A percentile compares a stretch with the other conserved stretches of the same genome.
phyloP scores from a whole-genome alignment of 2,888 invertebrate species.

The Cryptophagus acutangulus region DNA sequence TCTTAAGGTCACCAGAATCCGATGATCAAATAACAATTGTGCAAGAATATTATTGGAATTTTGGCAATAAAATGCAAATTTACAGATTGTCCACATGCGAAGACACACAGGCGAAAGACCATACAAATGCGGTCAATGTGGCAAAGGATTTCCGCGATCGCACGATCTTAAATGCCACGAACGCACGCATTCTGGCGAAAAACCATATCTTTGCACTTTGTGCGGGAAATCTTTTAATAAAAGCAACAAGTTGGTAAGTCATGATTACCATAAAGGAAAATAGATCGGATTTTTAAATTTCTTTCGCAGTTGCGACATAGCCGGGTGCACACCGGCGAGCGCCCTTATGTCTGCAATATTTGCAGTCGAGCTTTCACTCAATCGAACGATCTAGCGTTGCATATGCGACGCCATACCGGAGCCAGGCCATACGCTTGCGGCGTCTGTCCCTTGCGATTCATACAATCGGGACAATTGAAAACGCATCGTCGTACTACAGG shows the following conservation, averaged over 20 bases:
- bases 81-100: constrained; percentile 49
- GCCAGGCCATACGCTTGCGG: constrained; percentile 63
- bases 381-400: constrained; percentile 66
- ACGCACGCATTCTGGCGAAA: constrained; percentile 48
- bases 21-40: too few species aligned
- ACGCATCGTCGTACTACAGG: constrained; percentile 59
- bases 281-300: neutral
- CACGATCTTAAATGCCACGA: constrained; percentile 49
- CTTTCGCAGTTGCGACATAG: constrained; percentile 43
- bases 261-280: neutral
- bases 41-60: neutral
- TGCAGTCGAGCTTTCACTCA: constrained; percentile 58
- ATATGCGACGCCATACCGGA: constrained; percentile 66
- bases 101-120: constrained; percentile 48
- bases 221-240: constrained; percentile 49
- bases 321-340: constrained; percentile 47
- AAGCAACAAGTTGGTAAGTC: constrained; percentile 48
- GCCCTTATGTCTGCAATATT: constrained; percentile 47
- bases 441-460: constrained; percentile 63
- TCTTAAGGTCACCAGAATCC: too few species aligned
- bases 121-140: constrained; percentile 46
- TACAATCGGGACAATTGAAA: constrained; percentile 58
- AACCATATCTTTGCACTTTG: constrained; percentile 47
- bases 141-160: constrained; percentile 48
- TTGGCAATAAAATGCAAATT: constrained; percentile 19